Evolutionary conservation across 2,113 vertebrate species (phyloP).

Genomic region (Nibea coibor): DNA sequence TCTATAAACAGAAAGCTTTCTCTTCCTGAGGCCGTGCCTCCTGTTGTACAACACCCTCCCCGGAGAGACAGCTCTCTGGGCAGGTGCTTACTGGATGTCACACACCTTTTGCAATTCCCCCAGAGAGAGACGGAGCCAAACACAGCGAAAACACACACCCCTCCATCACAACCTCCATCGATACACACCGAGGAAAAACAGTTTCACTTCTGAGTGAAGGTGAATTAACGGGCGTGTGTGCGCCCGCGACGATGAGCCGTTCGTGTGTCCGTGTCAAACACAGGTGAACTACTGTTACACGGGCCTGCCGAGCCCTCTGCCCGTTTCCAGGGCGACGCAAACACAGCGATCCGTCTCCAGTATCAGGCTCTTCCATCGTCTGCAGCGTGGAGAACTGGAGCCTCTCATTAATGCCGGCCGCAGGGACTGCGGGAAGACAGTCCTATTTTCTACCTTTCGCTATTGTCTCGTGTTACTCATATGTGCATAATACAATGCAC

Average conservation of each 20-base stretch:
- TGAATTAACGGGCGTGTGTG: not conserved
- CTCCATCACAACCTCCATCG: not conserved
- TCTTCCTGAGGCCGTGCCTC: slow-evolving; percentile 41
- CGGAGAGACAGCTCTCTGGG: slow-evolving; percentile 56
- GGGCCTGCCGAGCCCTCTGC: slow-evolving; percentile 47
- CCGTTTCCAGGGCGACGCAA: slow-evolving; percentile 78
- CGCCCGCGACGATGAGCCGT: too few species aligned
- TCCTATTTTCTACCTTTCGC: slow-evolving; percentile 52
- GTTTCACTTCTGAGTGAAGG: not conserved
- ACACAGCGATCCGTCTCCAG: slow-evolving; percentile 78
- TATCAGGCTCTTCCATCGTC: slow-evolving; percentile 71
- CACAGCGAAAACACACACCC: slow-evolving; percentile 45
- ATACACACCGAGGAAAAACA: not conserved
- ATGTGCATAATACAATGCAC: slow-evolving; percentile 18
- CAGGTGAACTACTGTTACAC: slow-evolving; percentile 64
- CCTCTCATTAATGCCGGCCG: slow-evolving; percentile 72
- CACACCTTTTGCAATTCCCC: slow-evolving; percentile 60
- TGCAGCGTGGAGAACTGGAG: slow-evolving; percentile 59
- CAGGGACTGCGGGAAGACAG: slow-evolving; percentile 58
- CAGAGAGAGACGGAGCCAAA: slow-evolving; percentile 31
- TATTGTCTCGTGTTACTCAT: slow-evolving; percentile 40
- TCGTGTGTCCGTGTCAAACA: slow-evolving; percentile 35
- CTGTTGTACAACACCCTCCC: slow-evolving; percentile 58
- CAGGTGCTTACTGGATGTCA: slow-evolving; percentile 53
- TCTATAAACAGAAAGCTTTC: slow-evolving; percentile 64